Evolutionary conservation across 2,113 vertebrate genomes (phyloP), one percentile per base, ranked within the genome.

Genomic region (Corynorhinus townsendii): DNA sequence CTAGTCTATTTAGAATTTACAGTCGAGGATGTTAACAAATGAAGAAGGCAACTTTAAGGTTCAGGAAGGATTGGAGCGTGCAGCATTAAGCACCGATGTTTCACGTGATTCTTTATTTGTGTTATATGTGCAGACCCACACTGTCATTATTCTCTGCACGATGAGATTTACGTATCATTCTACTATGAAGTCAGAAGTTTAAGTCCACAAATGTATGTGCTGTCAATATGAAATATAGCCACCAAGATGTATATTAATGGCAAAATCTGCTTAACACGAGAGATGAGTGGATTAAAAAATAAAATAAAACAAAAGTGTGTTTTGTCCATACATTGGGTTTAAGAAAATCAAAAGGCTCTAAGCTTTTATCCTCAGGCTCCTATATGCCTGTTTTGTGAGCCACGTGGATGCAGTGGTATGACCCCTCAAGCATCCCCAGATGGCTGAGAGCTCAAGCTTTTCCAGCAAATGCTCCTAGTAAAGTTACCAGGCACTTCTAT

Each of bases 361-460:
- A 80, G 16, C 96, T 95, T 95, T 95, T 88, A 93, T 97, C 94
- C 68, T 95, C 96, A 95, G 97, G 96, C 86, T 97, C 94, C 96
- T 90, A 38, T 79, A 59, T 35, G 77, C 93, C 96, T 97, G 56
- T 95, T 86, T 95, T 96, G 93, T 85, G 93, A 96, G 94, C 96
- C 97, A 96, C 95, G 94, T 20, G 80, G 77, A 83, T 38, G 75
- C 59, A 77, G 93, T 9, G 88, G 59, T 66, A 98, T 71, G 96
- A 97, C 96, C 97, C 79, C 89, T 95, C 19, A 89, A 96, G 95
- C 96, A 97, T 89, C 89, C 83, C 80, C 94, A 96, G 90, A 95
- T 97, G 96, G 94, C 96, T 89, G 79, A 97, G 96, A 96, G 96
- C 97, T 96, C 96, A 93, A 96, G 91, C 59, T 71, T 96, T 95